Evolutionary conservation across 1,140 invertebrate genomes (phyloP).

Genomic region (Lepidurus packardi): DNA sequence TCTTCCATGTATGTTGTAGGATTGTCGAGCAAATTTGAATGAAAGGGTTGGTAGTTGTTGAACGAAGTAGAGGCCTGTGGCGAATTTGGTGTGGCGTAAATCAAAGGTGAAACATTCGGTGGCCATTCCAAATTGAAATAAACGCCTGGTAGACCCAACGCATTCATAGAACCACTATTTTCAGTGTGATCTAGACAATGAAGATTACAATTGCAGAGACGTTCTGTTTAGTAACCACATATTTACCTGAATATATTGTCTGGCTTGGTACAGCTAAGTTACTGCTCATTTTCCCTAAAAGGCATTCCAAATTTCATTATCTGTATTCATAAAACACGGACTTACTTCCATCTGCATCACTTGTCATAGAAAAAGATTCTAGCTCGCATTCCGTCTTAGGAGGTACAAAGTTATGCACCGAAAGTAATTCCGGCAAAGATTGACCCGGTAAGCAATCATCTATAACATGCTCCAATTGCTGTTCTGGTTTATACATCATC

Average conservation of each 20-base stretch:
- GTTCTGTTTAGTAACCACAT: background rate
- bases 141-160: background rate
- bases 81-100: slow-evolving; percentile 21
- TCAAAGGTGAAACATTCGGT: background rate
- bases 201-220: background rate
- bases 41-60: slow-evolving; percentile 24
- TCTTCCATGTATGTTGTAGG: background rate
- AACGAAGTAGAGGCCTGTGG: background rate
- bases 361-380: slow-evolving; percentile 17
- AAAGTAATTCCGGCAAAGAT: background rate
- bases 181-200: background rate
- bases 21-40: slow-evolving; percentile 57
- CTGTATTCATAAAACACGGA: background rate
- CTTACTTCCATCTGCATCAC: background rate
- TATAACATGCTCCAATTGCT: slow-evolving; percentile 10
- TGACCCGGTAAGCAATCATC: background rate
- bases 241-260: background rate
- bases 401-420: slow-evolving; percentile 7
- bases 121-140: slow-evolving; percentile 23
- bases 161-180: background rate
- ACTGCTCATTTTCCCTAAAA: background rate
- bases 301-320: background rate
- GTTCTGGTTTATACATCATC: slow-evolving; percentile 35
- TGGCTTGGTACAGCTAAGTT: background rate
- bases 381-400: background rate